phyloP scores from a whole-genome alignment of 1,140 invertebrate species.

The Adoxophyes honmai region DNA sequence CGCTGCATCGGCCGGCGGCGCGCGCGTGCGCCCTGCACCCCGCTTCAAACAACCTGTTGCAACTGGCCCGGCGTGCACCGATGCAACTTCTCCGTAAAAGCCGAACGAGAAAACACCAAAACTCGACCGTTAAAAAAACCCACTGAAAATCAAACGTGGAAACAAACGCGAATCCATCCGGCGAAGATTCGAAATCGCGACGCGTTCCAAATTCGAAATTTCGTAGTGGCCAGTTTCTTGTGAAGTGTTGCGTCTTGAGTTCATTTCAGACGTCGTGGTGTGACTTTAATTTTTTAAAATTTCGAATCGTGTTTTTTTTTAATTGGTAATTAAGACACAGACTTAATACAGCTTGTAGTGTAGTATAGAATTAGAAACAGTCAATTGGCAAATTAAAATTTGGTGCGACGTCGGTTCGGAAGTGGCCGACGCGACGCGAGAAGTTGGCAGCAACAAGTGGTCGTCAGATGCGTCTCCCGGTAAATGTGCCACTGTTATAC shows the following conservation, averaged over 20 bases:
- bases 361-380: constrained; percentile 23
- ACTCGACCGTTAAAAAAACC: neutral
- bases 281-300: constrained; percentile 22
- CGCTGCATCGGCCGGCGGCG: constrained; percentile 40
- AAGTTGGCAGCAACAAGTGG: constrained; percentile 71
- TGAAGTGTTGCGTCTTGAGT: constrained; percentile 25
- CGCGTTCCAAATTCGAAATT: constrained; percentile 22
- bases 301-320: constrained; percentile 41
- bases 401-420: constrained; percentile 22
- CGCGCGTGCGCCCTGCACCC: constrained; percentile 49
- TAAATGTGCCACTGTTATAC: constrained; percentile 68
- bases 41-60: constrained; percentile 73
- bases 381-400: constrained; percentile 22
- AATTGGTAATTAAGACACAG: neutral
- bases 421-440: constrained; percentile 34
- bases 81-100: constrained; percentile 43
- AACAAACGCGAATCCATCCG: neutral
- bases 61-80: constrained; percentile 63
- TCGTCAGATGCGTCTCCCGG: constrained; percentile 65
- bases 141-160: neutral
- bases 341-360: constrained; percentile 30
- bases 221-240: constrained; percentile 17
- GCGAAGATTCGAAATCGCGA: constrained; percentile 10
- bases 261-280: constrained; percentile 23
- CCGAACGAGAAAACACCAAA: neutral